phyloP scores from a whole-genome alignment of 64 coral and sea anemone species.

The Stichodactyla mertensii region DNA sequence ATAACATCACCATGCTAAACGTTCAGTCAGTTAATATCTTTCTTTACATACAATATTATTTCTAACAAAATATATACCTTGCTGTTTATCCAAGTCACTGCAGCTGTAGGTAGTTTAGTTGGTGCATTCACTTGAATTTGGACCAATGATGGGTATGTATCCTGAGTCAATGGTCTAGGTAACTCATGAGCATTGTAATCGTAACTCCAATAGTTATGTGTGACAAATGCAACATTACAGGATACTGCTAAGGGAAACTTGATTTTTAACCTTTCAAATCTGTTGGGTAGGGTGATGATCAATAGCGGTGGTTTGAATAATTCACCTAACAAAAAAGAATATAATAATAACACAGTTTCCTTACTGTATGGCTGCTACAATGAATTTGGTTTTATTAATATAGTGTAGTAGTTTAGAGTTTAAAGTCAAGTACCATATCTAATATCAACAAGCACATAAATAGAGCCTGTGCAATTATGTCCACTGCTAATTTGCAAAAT shows the following conservation, averaged over 20 bases:
- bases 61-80: neutral
- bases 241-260: neutral
- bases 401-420: too few relatives aligned
- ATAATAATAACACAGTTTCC: too few relatives aligned
- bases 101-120: neutral
- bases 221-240: conserved; percentile 10
- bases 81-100: neutral
- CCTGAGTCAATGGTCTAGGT: neutral
- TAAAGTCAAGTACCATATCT: too few relatives aligned
- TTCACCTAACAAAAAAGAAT: neutral
- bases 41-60: neutral
- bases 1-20: neutral
- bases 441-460: too few relatives aligned
- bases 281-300: neutral
- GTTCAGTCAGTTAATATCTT: neutral
- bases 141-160: neutral
- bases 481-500: too few relatives aligned
- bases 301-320: neutral
- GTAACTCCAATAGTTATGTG: neutral
- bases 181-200: neutral
- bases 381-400: too few relatives aligned
- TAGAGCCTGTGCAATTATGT: too few relatives aligned
- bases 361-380: too few relatives aligned
- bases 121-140: neutral
- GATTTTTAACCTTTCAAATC: neutral